Conservation (phyloP, 2,113 vertebrate genomes). For the Dolichallabes microphthalmus region DNA sequence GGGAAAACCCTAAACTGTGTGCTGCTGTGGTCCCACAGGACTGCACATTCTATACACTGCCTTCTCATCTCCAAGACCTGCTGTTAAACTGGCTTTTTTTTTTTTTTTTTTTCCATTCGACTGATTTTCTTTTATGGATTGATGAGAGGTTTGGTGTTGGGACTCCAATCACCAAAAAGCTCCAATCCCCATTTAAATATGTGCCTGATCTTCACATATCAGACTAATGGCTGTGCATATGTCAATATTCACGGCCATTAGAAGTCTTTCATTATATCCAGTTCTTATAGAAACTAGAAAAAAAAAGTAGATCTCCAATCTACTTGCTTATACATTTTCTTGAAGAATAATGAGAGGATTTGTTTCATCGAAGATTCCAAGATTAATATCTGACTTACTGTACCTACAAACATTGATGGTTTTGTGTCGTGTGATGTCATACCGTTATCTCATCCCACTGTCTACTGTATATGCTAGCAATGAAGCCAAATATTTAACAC, state of each 20-base stretch:
- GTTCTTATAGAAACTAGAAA: background rate
- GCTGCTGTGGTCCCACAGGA: slow-evolving; percentile 21
- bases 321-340: background rate
- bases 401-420: background rate
- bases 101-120: no score
- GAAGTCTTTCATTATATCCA: background rate
- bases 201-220: no score
- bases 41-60: background rate
- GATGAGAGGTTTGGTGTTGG: slow-evolving; percentile 70
- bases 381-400: background rate
- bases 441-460: background rate
- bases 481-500: background rate
- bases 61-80: background rate
- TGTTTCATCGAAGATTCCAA: background rate
- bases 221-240: no score
- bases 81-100: background rate
- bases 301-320: background rate
- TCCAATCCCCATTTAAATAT: slow-evolving; percentile 5
- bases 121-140: slow-evolving; percentile 32
- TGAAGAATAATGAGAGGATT: background rate
- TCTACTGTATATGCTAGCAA: background rate
- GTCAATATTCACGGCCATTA: background rate
- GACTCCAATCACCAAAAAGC: slow-evolving; percentile 22
- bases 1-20: slow-evolving; percentile 24
- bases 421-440: background rate